Conservation (phyloP, 2,888 invertebrate genomes). For the Ophioninae sp. region DNA sequence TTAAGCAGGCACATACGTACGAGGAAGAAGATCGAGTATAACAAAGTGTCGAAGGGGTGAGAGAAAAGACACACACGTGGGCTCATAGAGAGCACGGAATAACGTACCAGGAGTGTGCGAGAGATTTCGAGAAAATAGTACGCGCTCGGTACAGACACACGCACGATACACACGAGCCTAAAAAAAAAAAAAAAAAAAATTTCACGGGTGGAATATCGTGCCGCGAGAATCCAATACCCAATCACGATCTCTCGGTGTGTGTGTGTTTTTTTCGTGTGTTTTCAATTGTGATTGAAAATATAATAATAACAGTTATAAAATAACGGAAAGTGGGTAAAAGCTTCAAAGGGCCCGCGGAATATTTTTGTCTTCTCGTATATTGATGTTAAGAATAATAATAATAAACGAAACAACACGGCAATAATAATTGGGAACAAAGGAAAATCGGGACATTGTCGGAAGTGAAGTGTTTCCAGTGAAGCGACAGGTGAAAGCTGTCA, state of each 20-base stretch:
- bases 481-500: slow-evolving; percentile 58
- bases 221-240: slow-evolving; percentile 36
- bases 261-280: slow-evolving; percentile 21
- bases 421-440: slow-evolving; percentile 15
- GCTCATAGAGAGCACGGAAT: slow-evolving; percentile 38
- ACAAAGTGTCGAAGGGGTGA: slow-evolving; percentile 37
- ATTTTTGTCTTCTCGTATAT: not conserved
- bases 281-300: slow-evolving; percentile 36
- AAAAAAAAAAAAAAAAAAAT: slow-evolving; percentile 8
- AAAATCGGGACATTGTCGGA: slow-evolving; percentile 46
- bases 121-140: slow-evolving; percentile 25
- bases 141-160: slow-evolving; percentile 2
- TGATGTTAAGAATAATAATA: slow-evolving; percentile 13
- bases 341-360: slow-evolving; percentile 8
- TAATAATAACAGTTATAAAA: slow-evolving; percentile 25
- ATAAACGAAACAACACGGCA: no score
- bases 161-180: not conserved
- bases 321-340: not conserved
- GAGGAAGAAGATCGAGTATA: not conserved
- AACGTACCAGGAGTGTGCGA: slow-evolving; percentile 29
- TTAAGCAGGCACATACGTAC: slow-evolving; percentile 9
- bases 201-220: slow-evolving; percentile 38
- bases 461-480: slow-evolving; percentile 54
- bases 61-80: slow-evolving; percentile 58
- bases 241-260: slow-evolving; percentile 9